Evolutionary conservation across 2,797 vertebrate genomes (phyloP).

Genomic region (Enteromius argenteus): DNA sequence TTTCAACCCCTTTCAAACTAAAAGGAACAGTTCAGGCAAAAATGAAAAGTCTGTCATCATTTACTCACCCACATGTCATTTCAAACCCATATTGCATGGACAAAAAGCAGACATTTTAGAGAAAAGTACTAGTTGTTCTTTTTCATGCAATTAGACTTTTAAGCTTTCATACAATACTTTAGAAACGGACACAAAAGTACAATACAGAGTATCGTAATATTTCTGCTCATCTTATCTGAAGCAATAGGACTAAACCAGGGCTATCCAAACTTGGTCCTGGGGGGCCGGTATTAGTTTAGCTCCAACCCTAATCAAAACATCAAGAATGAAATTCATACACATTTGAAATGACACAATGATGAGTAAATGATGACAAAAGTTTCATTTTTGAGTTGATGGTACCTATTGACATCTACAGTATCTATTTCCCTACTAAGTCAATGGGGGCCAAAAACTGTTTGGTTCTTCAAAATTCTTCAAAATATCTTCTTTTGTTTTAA

Average conservation of each 20-base stretch:
- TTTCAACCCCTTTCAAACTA: neutral
- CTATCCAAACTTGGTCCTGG: too few relatives aligned
- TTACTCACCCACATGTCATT: neutral
- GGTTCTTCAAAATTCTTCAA: too few relatives aligned
- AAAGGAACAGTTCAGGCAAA: constrained; percentile 13
- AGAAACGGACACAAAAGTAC: neutral
- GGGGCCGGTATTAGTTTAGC: too few relatives aligned
- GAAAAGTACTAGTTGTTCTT: neutral
- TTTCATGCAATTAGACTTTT: neutral
- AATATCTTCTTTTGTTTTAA: too few relatives aligned
- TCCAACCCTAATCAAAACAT: too few relatives aligned
- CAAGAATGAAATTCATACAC: too few relatives aligned
- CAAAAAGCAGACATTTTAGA: neutral
- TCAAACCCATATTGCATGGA: neutral
- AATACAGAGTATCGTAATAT: neutral
- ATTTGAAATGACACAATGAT: too few relatives aligned
- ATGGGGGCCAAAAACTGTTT: too few relatives aligned
- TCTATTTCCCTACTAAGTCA: too few relatives aligned
- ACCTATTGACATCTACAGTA: too few relatives aligned
- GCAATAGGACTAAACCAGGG: neutral
- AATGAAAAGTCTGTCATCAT: neutral
- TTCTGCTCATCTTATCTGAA: neutral
- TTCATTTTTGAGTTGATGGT: too few relatives aligned
- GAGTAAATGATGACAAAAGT: too few relatives aligned
- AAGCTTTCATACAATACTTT: neutral